Conservation (phyloP, 2,113 vertebrate genomes). For the Silurus meridionalis region DNA sequence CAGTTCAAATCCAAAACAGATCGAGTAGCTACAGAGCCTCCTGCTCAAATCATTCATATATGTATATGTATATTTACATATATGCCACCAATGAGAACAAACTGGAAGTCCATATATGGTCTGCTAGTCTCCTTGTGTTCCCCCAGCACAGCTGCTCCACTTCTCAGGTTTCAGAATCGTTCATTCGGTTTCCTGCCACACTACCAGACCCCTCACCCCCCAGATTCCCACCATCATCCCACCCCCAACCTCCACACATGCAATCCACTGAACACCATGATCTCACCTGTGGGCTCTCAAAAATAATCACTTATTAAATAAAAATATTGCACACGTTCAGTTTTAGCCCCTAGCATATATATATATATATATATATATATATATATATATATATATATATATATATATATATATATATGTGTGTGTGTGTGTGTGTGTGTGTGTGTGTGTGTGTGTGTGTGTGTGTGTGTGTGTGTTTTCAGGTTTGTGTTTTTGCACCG, state of each 20-base stretch:
- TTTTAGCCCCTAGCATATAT: slow-evolving; percentile 34
- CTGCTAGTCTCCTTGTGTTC: slow-evolving; percentile 53
- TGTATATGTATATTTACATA: background rate
- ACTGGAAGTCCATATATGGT: background rate
- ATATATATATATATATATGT: no score
- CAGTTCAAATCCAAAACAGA: no score
- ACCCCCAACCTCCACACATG: slow-evolving; percentile 62
- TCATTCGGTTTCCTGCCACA: slow-evolving; percentile 71
- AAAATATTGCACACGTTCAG: slow-evolving; percentile 58
- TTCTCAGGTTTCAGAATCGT: slow-evolving; percentile 72
- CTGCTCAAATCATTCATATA: background rate
- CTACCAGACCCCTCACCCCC: slow-evolving; percentile 62
- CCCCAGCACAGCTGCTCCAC: slow-evolving; percentile 72
- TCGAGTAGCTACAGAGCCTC: background rate
- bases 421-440: no score
- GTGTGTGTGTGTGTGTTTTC: slow-evolving; percentile 64
- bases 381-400: no score
- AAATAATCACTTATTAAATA: slow-evolving; percentile 67
- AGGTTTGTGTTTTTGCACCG: slow-evolving; percentile 65
- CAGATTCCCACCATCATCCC: slow-evolving; percentile 55
- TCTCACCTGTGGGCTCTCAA: slow-evolving; percentile 64
- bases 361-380: no score
- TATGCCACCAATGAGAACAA: background rate
- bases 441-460: no score
- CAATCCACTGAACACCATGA: slow-evolving; percentile 70